Evolutionary conservation across 2,888 invertebrate genomes (phyloP).

Genomic region (Bombyx huttoni): DNA sequence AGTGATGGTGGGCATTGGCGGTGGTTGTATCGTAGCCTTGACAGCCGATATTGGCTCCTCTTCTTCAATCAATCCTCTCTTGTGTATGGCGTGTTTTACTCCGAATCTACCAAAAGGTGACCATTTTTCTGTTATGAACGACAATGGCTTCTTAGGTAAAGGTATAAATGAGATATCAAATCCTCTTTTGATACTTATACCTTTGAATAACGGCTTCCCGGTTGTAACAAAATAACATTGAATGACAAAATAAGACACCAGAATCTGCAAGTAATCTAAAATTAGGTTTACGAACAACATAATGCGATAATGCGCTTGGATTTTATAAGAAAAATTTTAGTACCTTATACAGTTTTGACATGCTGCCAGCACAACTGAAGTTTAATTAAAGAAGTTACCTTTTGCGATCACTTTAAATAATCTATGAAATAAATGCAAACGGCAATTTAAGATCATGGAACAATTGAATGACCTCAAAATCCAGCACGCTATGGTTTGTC

Average conservation of each 20-base stretch:
- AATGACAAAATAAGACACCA: slow-evolving; percentile 7
- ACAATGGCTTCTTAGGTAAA: slow-evolving; percentile 24
- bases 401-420: slow-evolving; percentile 11
- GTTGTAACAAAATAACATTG: slow-evolving; percentile 8
- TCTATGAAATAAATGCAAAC: slow-evolving; percentile 5
- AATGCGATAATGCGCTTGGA: neutral
- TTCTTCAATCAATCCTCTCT: neutral
- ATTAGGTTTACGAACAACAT: neutral
- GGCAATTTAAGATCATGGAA: slow-evolving; percentile 7
- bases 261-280: neutral
- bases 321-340: neutral
- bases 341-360: slow-evolving; percentile 12
- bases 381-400: slow-evolving; percentile 12
- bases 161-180: slow-evolving; percentile 32
- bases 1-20: neutral
- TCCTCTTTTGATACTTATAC: slow-evolving; percentile 18
- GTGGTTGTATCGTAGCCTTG: neutral
- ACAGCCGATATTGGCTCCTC: neutral
- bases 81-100: slow-evolving; percentile 7
- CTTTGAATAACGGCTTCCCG: slow-evolving; percentile 21
- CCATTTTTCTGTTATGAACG: slow-evolving; percentile 34
- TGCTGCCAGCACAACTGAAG: slow-evolving; percentile 10
- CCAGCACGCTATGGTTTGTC: slow-evolving; percentile 7
- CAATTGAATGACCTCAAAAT: slow-evolving; percentile 11
- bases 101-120: slow-evolving; percentile 33